These are phyloP conservation scores for Helicolenus hilgendorfi DNA, from an alignment of 2,797 vertebrate species.

Conservation along the genomic window DNA sequence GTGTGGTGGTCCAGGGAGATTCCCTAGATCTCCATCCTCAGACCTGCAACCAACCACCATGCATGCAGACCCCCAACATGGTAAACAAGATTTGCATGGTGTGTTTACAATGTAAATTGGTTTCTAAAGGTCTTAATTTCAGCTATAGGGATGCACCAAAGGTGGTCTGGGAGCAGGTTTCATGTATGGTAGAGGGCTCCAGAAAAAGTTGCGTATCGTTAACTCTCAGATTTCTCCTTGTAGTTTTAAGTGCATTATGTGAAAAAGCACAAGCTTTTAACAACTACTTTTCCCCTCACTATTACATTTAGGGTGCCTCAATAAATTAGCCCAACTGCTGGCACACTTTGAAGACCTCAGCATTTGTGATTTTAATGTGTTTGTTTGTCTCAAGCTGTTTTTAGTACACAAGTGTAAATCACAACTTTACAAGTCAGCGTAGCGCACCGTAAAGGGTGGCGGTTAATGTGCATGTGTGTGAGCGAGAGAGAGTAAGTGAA, in stretches of 20 bases:
- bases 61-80: slow-evolving; percentile 67
- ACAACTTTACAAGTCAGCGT: slow-evolving; percentile 79
- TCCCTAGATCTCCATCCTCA: slow-evolving; percentile 55
- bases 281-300: slow-evolving; percentile 30
- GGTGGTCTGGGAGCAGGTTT: slow-evolving; percentile 50
- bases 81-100: slow-evolving; percentile 80
- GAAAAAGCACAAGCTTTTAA: slow-evolving; percentile 25
- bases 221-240: slow-evolving; percentile 1
- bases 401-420: slow-evolving; percentile 83
- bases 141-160: slow-evolving; percentile 48
- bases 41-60: slow-evolving; percentile 39
- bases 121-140: slow-evolving; percentile 75
- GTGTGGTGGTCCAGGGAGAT: slow-evolving; percentile 59
- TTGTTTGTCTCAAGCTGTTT: slow-evolving; percentile 86
- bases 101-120: slow-evolving; percentile 86
- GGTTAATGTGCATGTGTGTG: slow-evolving; percentile 58
- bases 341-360: slow-evolving; percentile 64
- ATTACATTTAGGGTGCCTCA: slow-evolving; percentile 42
- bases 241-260: slow-evolving; percentile 17
- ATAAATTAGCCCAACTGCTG: slow-evolving; percentile 58
- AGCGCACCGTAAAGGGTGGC: slow-evolving; percentile 55
- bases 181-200: not conserved
- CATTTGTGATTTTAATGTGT: slow-evolving; percentile 76
- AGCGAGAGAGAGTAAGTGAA: slow-evolving; percentile 30
- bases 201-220: not conserved